Evolutionary conservation across 2,113 vertebrate genomes (phyloP), one percentile per base, ranked within the genome.

Genomic region (Psilopsiagon aurifrons): DNA sequence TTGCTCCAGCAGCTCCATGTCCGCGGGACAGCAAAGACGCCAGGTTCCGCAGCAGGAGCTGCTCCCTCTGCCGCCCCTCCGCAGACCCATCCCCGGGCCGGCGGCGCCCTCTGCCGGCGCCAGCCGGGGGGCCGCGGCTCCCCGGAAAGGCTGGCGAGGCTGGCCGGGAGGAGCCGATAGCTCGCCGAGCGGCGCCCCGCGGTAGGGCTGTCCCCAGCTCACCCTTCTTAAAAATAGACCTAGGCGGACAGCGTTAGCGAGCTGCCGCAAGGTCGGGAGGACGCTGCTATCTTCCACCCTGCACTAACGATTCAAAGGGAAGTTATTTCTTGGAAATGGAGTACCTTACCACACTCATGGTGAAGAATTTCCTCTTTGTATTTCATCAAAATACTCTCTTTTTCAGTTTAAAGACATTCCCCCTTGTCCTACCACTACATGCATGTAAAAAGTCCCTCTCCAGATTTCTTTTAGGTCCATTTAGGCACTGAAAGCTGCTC

Each of bases 261-360:
- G 14, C 20, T 6, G 13, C 19, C 49, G 11, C 29, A 14, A 19
- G 55, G 25, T 1, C 20, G 20, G 0, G 10, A 37, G 52, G 20
- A 27, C 20, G 9, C 6, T 9, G 5, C 10, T 35, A 13, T 4
- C 2, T 33, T 46, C 22, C 12, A 4, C 31, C 18, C 18, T 11
- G 3, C 6, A 0, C 6, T 25, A n/a, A 3, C 1, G 5, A 5
- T 16, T 78, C 17, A 4, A 6, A 25, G 16, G 31, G 9, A 11
- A 37, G 10, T 20, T 63, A 12, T 8, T 25, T 39, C 33, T 23
- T 1, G n/a, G 22, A 64, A 59, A n/a, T n/a, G 13, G 20, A 59
- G 55, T 23, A 20, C 22, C 33, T 59, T 59, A n/a, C 33, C 31
- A 7, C 6, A 20, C 12, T 59, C 33, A n/a, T 24, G 33, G 33